Base-by-base conservation (phyloP, 2,888 invertebrate species). In the Autographa pulchrina region DNA sequence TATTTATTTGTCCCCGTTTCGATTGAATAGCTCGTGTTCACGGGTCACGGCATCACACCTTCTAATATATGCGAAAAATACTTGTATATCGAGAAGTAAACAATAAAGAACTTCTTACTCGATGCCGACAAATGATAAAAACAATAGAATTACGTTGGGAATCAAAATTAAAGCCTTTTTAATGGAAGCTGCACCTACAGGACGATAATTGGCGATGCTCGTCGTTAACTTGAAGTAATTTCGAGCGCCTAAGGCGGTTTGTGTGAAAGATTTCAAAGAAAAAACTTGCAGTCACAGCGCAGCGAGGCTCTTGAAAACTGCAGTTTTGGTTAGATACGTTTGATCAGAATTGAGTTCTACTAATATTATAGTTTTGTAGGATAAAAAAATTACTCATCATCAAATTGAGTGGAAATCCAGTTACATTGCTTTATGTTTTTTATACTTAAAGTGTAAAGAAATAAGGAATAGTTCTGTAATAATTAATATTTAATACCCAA, bases 151-250 rank as follows among this genome's bases (percentile, higher is more conserved):
- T 41, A 59, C 20, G 41, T 60, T 62, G 32, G 52, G 52, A 80
- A 80, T 74, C 59, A 48, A 35, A 80, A 20, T 76, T 71, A 68
- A 69, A 74, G 31, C 32, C 25, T 70, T 70, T 74, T 74, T 69
- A 83, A 69, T 74, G 75, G 75, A 68, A 70, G 72, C 70, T 72
- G 67, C 71, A 71, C 60, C 62, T 77, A 66, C 68, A 77, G 31
- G 48, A 70, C 58, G 61, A 68, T 82, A 84, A 84, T 78, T 81
- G 79, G 70, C 65, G 75, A 72, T 68, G 69, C 20, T 59, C 66
- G 43, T 81, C 74, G 77, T 77, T 72, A 78, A 76, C 56, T 68
- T n/a, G n/a, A 58, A 62, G 78, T 74, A 80, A 83, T 86, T 83
- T 82, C 32, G 76, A 75, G 65, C 14, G 70, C 79, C 73, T 75